phyloP scores from a whole-genome alignment of 1,140 invertebrate species.

The Drosophila sp. region DNA sequence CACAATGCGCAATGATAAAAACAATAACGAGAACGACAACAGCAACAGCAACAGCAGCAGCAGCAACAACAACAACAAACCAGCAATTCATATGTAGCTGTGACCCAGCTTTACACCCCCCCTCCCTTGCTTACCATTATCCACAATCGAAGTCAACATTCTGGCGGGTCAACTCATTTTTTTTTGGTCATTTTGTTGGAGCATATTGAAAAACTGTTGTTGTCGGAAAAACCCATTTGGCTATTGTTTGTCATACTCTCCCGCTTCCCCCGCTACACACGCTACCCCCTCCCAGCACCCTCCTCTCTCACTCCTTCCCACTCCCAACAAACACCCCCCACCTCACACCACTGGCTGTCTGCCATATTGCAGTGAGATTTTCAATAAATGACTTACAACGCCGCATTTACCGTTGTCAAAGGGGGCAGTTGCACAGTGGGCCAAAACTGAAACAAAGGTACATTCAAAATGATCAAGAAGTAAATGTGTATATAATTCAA shows the following conservation, averaged over 20 bases:
- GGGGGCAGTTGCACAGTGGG: no score
- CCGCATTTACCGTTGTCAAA: constrained; percentile 16
- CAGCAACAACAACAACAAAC: constrained; percentile 16
- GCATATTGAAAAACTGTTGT: constrained; percentile 82
- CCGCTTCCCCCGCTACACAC: not conserved
- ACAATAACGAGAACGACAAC: constrained; percentile 46
- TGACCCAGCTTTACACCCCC: not conserved
- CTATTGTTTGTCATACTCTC: constrained; percentile 81
- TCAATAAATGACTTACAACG: constrained; percentile 80
- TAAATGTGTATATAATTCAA: no score
- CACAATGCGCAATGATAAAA: constrained; percentile 51
- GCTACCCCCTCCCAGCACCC: not conserved
- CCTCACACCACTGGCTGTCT: no score
- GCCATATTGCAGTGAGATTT: constrained; percentile 66
- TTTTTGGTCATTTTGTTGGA: constrained; percentile 71
- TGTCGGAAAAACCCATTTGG: constrained; percentile 80
- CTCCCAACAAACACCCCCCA: not conserved
- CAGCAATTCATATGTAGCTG: constrained; percentile 26
- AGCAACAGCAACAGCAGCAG: constrained; percentile 28
- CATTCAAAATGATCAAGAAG: no score
- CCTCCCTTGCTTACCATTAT: no score
- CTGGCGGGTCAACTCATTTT: constrained; percentile 9
- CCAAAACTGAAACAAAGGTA: no score
- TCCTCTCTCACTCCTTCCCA: not conserved
- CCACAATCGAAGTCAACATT: constrained; percentile 2